phyloP scores from a whole-genome alignment of 2,888 invertebrate species.

The Tribolium freemani region DNA sequence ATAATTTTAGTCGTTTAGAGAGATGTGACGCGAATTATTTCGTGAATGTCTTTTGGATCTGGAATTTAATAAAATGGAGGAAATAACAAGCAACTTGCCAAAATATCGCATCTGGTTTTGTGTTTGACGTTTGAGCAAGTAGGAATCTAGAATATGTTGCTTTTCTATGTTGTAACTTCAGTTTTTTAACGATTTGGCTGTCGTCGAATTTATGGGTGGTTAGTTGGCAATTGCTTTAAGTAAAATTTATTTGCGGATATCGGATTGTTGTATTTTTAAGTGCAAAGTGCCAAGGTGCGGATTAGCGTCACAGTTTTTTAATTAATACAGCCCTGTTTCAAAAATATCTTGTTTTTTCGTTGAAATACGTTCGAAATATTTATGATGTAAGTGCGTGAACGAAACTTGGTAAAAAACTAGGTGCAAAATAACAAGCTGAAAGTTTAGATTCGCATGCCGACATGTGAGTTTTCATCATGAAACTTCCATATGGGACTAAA shows the following conservation, averaged over 20 bases:
- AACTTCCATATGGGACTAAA: conserved; percentile 5
- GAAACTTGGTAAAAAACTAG: too few relatives aligned
- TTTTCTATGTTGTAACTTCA: not conserved
- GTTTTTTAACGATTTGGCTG: not conserved
- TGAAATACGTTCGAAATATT: conserved; percentile 6
- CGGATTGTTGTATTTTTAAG: conserved; percentile 2
- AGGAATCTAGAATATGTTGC: not conserved
- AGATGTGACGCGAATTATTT: not conserved
- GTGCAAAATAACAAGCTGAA: not conserved
- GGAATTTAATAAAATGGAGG: conserved; percentile 9
- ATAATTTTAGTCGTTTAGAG: not conserved
- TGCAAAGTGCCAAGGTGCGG: conserved; percentile 24
- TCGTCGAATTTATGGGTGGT: not conserved
- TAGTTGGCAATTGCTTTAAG: conserved; percentile 16
- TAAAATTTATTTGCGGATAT: conserved; percentile 26
- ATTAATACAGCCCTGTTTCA: not conserved
- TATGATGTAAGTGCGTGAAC: conserved; percentile 8
- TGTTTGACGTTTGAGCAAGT: not conserved
- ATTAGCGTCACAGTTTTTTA: conserved; percentile 2
- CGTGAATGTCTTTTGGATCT: not conserved
- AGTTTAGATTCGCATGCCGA: conserved; percentile 7
- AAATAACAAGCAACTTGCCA: not conserved
- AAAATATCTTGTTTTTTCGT: not conserved
- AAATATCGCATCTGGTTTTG: not conserved
- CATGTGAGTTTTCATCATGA: conserved; percentile 11